Conservation (phyloP, 2,797 vertebrate genomes). For the Valencia hispanica region DNA sequence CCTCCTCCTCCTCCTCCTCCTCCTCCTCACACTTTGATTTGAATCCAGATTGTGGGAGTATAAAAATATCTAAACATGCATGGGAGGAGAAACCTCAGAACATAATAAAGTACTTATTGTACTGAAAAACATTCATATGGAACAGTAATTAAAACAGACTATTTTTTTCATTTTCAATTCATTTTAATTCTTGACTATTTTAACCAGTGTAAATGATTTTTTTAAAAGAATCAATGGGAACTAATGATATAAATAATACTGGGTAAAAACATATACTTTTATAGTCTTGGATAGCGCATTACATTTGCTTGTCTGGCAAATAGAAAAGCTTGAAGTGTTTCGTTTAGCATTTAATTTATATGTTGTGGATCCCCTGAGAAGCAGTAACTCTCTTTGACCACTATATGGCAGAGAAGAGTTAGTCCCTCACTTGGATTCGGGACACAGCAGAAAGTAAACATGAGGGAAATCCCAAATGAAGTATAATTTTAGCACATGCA, state of each 20-base stretch:
- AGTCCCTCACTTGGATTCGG: constrained; percentile 21
- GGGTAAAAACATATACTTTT: constrained; percentile 60
- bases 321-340: constrained; percentile 22
- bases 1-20: no score
- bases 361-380: constrained; percentile 48
- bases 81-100: neutral
- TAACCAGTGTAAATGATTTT: neutral
- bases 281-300: constrained; percentile 68
- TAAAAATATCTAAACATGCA: neutral
- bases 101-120: neutral
- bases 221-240: neutral
- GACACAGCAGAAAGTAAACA: constrained; percentile 31
- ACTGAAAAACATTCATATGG: neutral
- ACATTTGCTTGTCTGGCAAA: constrained; percentile 33
- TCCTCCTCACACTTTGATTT: constrained; percentile 5
- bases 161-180: neutral
- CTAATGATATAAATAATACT: constrained; percentile 35
- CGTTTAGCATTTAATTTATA: constrained; percentile 12
- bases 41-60: neutral
- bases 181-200: neutral
- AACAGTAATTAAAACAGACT: neutral
- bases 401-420: constrained; percentile 70
- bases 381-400: constrained; percentile 67
- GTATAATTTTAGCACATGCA: constrained; percentile 18
- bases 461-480: constrained; percentile 39